Base-by-base conservation (phyloP, 2,888 invertebrate genomes). In the Mylabris sibirica region DNA sequence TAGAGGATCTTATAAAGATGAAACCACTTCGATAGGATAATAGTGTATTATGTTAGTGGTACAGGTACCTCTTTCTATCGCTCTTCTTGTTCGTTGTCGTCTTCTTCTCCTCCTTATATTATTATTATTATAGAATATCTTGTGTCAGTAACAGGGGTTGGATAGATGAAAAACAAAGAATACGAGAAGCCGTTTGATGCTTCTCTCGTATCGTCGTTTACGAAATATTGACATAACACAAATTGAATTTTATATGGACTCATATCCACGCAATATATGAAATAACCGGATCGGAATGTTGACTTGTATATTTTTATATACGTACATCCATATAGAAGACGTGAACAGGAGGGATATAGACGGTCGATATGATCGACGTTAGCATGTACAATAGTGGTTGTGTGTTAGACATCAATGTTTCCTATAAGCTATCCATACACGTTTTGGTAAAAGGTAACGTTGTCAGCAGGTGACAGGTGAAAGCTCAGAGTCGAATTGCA, bases 171-270 rank as follows among this genome's bases (percentile, higher is more conserved):
- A 14, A 57, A 57, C 24, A 22, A 57, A 24, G 24, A 22, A 57
- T 8, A 20, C 20, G 5, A 14, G 12, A 57, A 24, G 6, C 57
- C n/a, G 24, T 14, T 57, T 57, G 14, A 57, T 57, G 57, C 57
- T 22, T 26, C 26, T 26, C 26, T n/a, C 57, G 57, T 57, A 26
- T 57, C 26, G 24, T 57, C 57, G 24, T 26, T 70, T 67, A 65
- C 70, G 70, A 65, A 70, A 72, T 73, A 73, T 73, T 72, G 73
- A 73, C 73, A 74, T 73, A 74, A 76, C 73, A 76, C 72, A 78
- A 78, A 78, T 78, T 78, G 78, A 78, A 78, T 78, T 78, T 77
- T 78, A 78, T 77, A 78, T 78, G 74, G 74, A 73, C 74, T 76
- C 77, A 78, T 78, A 78, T 78, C 78, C 76, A 75, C 77, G 75